Evolutionary conservation across 2,888 invertebrate species (phyloP).

Genomic region (Limnephilus marmoratus): DNA sequence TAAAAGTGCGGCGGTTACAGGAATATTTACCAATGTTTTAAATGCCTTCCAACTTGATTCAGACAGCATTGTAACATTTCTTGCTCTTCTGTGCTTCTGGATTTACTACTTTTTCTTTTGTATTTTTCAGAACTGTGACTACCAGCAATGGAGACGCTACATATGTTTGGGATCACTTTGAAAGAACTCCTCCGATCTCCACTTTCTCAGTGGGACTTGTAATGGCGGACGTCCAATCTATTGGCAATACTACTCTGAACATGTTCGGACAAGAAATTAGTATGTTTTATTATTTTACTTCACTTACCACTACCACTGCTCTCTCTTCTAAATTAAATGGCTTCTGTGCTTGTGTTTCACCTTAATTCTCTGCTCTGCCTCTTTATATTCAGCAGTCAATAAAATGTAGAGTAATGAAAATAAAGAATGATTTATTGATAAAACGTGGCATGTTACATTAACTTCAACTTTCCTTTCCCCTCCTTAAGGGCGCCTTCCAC

Average conservation of each 20-base stretch:
- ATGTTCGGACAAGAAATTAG: slow-evolving; percentile 71
- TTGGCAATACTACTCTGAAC: slow-evolving; percentile 67
- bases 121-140: slow-evolving; percentile 30
- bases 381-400: no score
- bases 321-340: neutral
- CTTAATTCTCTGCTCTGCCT: no score
- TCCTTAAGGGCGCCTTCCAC: no score
- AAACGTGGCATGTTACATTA: no score
- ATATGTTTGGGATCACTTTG: slow-evolving; percentile 83
- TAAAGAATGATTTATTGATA: no score
- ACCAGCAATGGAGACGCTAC: slow-evolving; percentile 77
- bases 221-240: slow-evolving; percentile 79
- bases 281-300: slow-evolving; percentile 67
- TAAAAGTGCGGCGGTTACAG: no score
- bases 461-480: no score
- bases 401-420: no score
- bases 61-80: neutral
- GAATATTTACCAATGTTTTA: neutral
- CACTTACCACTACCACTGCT: neutral
- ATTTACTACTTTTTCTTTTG: neutral
- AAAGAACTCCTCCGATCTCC: slow-evolving; percentile 85
- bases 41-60: neutral
- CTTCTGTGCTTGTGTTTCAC: no score
- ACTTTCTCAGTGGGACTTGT: slow-evolving; percentile 86
- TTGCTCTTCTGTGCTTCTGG: neutral